These are phyloP conservation scores for Prionace glauca DNA, from an alignment of 2,797 vertebrate genomes.

Conservation along the genomic window DNA sequence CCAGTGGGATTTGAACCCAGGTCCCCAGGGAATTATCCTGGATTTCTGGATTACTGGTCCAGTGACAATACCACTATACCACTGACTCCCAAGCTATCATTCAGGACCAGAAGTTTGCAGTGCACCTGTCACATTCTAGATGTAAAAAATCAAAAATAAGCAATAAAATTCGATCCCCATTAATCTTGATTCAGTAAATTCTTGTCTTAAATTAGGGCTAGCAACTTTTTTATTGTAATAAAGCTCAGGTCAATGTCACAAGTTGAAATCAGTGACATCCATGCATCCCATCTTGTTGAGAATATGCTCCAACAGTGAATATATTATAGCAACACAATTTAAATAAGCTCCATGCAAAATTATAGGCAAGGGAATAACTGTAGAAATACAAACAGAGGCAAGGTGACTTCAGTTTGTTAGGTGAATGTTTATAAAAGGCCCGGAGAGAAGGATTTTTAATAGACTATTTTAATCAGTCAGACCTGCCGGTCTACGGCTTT, in stretches of 20 bases:
- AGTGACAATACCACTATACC: no score
- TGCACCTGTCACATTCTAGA: not conserved
- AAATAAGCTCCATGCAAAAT: not conserved
- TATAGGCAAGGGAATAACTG: not conserved
- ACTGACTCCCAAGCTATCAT: not conserved
- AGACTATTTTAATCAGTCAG: conserved; percentile 6
- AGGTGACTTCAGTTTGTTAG: not conserved
- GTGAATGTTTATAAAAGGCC: not conserved
- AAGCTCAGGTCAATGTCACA: not conserved
- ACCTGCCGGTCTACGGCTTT: conserved; percentile 6
- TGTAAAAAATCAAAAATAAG: not conserved
- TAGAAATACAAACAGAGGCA: not conserved
- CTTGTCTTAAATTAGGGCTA: not conserved
- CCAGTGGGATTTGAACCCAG: no score
- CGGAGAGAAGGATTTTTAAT: conserved; percentile 1
- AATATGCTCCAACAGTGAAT: conserved; percentile 15
- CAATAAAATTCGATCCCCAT: not conserved
- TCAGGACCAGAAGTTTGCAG: not conserved
- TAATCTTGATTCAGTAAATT: not conserved
- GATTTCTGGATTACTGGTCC: no score
- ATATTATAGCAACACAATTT: conserved; percentile 10
- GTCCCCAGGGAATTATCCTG: no score
- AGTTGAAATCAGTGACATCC: conserved; percentile 10
- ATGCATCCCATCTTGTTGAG: not conserved
- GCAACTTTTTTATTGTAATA: not conserved